phyloP scores from a whole-genome alignment of 2,797 vertebrate genomes.

The Hephaestus fuliginosus region DNA sequence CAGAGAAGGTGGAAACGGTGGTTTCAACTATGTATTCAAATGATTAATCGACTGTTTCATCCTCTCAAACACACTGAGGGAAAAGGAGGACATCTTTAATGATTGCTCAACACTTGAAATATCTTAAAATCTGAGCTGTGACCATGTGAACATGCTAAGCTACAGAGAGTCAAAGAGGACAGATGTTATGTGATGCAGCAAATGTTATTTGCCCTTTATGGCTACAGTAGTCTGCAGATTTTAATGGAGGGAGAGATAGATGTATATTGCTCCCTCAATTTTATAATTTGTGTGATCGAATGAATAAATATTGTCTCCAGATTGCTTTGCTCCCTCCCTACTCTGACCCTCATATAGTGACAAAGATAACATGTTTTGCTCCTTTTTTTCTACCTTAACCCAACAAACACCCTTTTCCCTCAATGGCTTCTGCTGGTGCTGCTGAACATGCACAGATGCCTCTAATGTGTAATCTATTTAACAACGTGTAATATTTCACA shows the following conservation, averaged over 20 bases:
- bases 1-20: background rate
- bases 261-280: background rate
- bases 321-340: background rate
- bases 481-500: background rate
- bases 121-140: too few relatives aligned
- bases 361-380: background rate
- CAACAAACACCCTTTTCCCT: background rate
- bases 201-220: background rate
- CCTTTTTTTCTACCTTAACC: background rate
- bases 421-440: background rate
- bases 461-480: constrained; percentile 9
- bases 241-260: background rate
- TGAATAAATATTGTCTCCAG: background rate
- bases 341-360: background rate
- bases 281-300: background rate
- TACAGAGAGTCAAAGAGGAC: too few relatives aligned
- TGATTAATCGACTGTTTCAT: background rate
- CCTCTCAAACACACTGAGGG: background rate
- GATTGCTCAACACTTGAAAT: too few relatives aligned
- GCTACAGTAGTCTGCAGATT: background rate
- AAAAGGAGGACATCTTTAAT: too few relatives aligned
- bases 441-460: too few relatives aligned
- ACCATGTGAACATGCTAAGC: too few relatives aligned
- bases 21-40: background rate
- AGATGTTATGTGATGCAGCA: too few relatives aligned